Percentiles rank a stretch among this genome's conserved stretches.
phyloP scores from a whole-genome alignment of 37 sponge, comb jelly and placozoan genomes.

The Theonella swinhoei region DNA sequence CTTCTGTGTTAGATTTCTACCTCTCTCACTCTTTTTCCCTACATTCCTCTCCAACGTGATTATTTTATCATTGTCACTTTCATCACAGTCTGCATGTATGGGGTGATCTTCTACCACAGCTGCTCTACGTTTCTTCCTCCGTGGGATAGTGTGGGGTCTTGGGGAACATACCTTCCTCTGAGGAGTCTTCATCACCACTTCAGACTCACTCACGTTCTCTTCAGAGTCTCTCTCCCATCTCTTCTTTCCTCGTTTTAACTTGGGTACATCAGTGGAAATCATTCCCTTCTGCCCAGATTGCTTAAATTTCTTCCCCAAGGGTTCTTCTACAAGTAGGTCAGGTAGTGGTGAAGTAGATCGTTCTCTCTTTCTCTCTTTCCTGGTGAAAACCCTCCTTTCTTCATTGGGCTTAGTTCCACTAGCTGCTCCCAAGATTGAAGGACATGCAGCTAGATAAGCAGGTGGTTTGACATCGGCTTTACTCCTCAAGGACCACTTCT shows the following conservation, averaged over 20 bases:
- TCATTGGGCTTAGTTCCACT: no score
- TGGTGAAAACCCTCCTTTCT: no score
- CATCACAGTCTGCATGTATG: background rate
- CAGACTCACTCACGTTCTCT: background rate
- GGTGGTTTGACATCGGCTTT: background rate
- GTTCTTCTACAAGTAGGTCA: background rate
- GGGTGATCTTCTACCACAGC: background rate
- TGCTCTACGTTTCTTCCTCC: background rate
- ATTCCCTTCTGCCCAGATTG: no score
- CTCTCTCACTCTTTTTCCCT: background rate
- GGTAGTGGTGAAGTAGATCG: background rate
- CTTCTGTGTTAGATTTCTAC: background rate
- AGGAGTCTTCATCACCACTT: background rate
- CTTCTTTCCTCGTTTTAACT: no score
- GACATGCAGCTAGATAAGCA: background rate
- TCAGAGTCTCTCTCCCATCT: no score
- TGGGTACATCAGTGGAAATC: no score
- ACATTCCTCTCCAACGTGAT: background rate
- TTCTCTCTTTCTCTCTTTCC: no score
- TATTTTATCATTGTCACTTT: background rate
- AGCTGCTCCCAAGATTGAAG: background rate
- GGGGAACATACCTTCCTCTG: background rate
- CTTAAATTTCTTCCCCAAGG: background rate
- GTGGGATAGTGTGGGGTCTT: background rate
- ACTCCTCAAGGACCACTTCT: background rate